Percentiles rank a stretch among this genome's conserved stretches.
Conservation (phyloP, 2,113 vertebrate genomes). For the Erpornis zantholeuca region DNA sequence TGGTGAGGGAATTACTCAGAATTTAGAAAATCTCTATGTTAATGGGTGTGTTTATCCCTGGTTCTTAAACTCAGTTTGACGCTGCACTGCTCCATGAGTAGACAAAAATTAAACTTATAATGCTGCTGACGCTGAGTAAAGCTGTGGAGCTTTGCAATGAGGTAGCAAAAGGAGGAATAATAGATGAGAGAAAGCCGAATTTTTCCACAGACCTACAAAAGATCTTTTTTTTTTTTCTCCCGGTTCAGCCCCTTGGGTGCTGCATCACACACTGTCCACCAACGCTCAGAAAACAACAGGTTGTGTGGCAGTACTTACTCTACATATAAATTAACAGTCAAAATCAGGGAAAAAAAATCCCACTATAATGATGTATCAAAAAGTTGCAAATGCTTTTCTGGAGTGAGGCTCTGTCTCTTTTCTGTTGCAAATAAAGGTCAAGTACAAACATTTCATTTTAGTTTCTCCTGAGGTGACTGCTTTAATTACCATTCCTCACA, state of each 20-base stretch:
- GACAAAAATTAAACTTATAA: neutral
- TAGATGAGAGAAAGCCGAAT: neutral
- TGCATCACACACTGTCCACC: neutral
- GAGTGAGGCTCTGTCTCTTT: neutral
- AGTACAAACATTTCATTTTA: neutral
- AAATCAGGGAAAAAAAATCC: neutral
- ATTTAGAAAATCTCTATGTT: neutral
- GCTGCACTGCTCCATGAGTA: accelerated
- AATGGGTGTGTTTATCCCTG: neutral
- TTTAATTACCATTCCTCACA: neutral
- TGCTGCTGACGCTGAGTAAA: accelerated
- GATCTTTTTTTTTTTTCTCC: neutral
- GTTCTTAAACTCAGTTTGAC: neutral
- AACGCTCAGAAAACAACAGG: neutral
- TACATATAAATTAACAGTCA: neutral
- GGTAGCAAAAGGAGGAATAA: neutral
- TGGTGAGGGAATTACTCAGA: neutral
- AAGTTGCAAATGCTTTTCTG: neutral
- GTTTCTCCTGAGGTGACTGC: neutral
- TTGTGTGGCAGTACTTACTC: neutral
- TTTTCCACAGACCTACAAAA: neutral
- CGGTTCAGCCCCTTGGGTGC: neutral
- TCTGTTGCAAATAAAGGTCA: neutral
- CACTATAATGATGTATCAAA: neutral
- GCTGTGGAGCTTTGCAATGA: neutral